These are phyloP conservation scores for Cuculus canorus DNA, from an alignment of 2,797 vertebrate genomes.

Conservation along the genomic window DNA sequence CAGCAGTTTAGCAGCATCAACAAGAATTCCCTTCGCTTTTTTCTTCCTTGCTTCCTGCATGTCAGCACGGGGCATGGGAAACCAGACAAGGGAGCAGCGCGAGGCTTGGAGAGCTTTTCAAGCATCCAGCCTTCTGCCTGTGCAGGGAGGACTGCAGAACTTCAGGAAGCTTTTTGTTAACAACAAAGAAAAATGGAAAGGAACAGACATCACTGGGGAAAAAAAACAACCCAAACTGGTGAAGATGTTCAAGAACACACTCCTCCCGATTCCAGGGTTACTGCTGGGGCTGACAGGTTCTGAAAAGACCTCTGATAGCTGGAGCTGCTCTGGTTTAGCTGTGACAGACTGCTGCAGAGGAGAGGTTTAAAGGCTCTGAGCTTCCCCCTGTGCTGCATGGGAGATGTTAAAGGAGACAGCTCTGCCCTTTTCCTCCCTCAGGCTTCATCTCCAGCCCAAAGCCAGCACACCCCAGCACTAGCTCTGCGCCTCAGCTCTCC, in stretches of 20 bases:
- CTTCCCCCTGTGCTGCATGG: background rate
- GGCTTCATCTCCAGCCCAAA: background rate
- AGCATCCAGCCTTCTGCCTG: background rate
- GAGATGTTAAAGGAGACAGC: background rate
- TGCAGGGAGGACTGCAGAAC: background rate
- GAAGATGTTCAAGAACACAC: fast-evolving
- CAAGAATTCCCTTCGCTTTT: background rate
- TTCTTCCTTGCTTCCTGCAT: background rate
- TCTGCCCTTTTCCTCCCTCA: conserved; percentile 6
- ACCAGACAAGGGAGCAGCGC: background rate
- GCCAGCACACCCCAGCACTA: background rate
- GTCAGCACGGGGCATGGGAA: background rate
- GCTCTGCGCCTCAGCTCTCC: background rate
- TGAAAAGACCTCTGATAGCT: background rate
- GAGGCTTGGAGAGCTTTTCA: background rate
- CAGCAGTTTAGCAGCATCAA: background rate
- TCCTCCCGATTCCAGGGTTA: background rate
- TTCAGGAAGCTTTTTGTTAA: background rate
- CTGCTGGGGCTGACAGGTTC: background rate
- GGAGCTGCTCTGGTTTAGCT: background rate
- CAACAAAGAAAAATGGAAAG: background rate
- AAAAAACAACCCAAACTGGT: background rate
- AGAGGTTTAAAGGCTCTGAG: background rate
- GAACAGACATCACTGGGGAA: background rate
- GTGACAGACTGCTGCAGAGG: background rate